Evolutionary conservation across 1,140 invertebrate species (phyloP).

Genomic region (Cecropterus lyciades): DNA sequence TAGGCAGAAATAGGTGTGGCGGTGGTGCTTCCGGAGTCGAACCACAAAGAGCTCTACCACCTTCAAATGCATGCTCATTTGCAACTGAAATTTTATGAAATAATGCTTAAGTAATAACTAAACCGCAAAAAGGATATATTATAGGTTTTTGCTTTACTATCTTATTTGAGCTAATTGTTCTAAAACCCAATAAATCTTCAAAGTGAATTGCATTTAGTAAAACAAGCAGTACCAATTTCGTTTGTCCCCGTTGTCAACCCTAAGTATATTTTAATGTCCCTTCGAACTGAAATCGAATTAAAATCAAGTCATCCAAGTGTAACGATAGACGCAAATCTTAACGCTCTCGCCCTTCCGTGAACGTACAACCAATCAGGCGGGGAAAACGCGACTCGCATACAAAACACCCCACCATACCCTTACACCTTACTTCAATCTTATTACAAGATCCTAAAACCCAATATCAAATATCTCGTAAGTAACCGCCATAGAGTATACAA

Average conservation of each 20-base stretch:
- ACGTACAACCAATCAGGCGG: constrained; percentile 64
- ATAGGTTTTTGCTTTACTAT: no score
- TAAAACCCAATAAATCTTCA: neutral
- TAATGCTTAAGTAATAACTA: no score
- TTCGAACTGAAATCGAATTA: constrained; percentile 59
- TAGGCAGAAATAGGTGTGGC: no score
- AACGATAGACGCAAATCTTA: constrained; percentile 69
- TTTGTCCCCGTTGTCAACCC: constrained; percentile 17
- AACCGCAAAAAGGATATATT: no score
- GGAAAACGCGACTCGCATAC: constrained; percentile 59
- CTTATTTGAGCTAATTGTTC: no score
- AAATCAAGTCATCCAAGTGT: constrained; percentile 59
- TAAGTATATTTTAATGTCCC: constrained; percentile 46
- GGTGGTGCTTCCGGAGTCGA: no score
- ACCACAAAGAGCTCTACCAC: no score
- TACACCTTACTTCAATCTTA: constrained; percentile 26
- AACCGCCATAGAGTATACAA: constrained; percentile 32
- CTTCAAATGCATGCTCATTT: no score
- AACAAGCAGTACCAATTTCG: constrained; percentile 39
- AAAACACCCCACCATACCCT: constrained; percentile 52
- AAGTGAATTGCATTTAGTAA: constrained; percentile 8
- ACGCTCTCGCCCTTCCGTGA: constrained; percentile 57
- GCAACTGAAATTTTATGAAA: no score
- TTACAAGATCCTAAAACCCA: constrained; percentile 24
- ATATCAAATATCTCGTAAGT: constrained; percentile 9